Conservation (phyloP, 2,888 invertebrate species). For the Syrphus vitripennis region DNA sequence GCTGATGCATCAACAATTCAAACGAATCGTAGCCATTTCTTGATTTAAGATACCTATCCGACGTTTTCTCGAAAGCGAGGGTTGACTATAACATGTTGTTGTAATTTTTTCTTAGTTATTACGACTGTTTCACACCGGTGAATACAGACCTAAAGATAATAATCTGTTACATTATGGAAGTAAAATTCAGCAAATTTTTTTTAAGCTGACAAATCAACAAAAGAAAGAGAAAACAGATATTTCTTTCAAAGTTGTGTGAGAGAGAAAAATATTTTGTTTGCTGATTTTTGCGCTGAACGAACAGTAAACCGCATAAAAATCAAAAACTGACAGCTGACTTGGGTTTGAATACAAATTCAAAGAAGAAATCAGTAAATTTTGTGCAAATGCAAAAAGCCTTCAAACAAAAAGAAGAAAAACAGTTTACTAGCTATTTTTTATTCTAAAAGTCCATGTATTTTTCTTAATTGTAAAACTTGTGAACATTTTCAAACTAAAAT, state of each 20-base stretch:
- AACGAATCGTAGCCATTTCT: no score
- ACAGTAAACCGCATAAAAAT: slow-evolving; percentile 22
- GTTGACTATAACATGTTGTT: no score
- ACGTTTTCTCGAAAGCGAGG: no score
- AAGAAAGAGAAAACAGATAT: not conserved
- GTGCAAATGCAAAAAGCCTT: not conserved
- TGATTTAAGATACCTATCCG: no score
- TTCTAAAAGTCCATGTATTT: not conserved
- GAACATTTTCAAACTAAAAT: not conserved
- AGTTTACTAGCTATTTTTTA: not conserved
- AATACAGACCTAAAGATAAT: not conserved
- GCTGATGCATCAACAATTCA: no score
- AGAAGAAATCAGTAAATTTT: not conserved
- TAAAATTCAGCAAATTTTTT: not conserved
- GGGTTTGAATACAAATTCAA: slow-evolving; percentile 66
- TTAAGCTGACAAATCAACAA: not conserved
- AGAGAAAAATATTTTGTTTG: not conserved
- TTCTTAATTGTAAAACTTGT: not conserved
- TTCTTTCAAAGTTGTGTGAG: not conserved
- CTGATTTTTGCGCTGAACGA: slow-evolving; percentile 27
- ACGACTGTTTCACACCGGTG: no score
- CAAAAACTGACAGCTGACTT: slow-evolving; percentile 64
- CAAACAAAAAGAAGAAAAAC: not conserved
- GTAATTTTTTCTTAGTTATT: no score
- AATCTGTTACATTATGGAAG: not conserved